Conservation (phyloP, 2,797 vertebrate genomes). For the Molossus alvarezi region DNA sequence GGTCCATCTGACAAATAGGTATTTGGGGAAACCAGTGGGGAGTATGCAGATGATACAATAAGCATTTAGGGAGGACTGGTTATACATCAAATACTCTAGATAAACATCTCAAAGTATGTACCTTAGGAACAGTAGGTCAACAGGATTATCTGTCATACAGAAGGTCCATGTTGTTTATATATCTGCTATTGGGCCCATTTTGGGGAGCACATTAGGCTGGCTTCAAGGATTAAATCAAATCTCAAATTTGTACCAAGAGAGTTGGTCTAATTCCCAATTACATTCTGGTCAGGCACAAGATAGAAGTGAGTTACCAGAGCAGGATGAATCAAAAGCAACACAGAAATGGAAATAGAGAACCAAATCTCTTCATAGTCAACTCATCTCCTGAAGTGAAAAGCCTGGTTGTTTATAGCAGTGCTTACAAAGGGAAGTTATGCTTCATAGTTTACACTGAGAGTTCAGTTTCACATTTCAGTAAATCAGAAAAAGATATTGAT, state of each 20-base stretch:
- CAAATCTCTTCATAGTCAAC: constrained; percentile 82
- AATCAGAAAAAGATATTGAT: constrained; percentile 88
- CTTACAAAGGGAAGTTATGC: constrained; percentile 78
- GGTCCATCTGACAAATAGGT: background rate
- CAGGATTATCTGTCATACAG: background rate
- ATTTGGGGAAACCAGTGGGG: background rate
- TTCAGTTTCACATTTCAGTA: constrained; percentile 82
- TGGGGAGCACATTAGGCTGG: background rate
- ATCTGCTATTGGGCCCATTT: constrained; percentile 29
- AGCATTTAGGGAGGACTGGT: background rate
- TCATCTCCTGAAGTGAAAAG: constrained; percentile 84
- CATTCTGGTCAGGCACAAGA: constrained; percentile 72
- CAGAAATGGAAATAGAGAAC: constrained; percentile 83
- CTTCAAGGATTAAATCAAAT: constrained; percentile 29
- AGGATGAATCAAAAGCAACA: constrained; percentile 82
- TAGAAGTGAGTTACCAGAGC: constrained; percentile 79
- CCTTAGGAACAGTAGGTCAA: background rate
- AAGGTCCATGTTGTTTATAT: background rate
- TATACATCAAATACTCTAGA: background rate
- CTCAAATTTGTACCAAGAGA: constrained; percentile 55
- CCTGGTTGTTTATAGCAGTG: constrained; percentile 73
- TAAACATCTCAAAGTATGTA: constrained; percentile 38
- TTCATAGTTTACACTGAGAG: constrained; percentile 76
- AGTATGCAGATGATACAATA: background rate
- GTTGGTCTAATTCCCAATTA: constrained; percentile 65